A percentile compares a stretch with the other conserved stretches of the same genome.
phyloP scores from a whole-genome alignment of 37 sponge, comb jelly and placozoan genomes.

The Eunapius fragilis region DNA sequence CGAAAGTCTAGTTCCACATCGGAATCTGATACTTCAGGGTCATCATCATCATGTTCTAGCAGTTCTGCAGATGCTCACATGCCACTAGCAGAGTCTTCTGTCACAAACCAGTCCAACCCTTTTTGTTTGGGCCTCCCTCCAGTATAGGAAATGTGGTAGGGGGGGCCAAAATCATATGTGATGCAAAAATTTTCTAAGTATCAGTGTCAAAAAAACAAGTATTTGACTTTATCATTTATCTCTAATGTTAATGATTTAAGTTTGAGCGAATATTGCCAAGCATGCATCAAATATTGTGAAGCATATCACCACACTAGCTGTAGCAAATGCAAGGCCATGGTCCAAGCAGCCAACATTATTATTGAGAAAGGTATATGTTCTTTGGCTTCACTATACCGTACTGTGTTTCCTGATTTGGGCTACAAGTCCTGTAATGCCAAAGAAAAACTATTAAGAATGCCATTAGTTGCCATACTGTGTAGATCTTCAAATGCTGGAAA shows the following conservation, averaged over 20 bases:
- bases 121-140: slow-evolving; percentile 15
- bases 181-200: background rate
- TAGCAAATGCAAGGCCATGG: background rate
- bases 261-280: background rate
- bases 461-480: slow-evolving; percentile 10
- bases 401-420: slow-evolving; percentile 8
- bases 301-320: slow-evolving; percentile 8
- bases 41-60: no score
- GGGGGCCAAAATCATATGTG: background rate
- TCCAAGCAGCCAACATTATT: slow-evolving; percentile 16
- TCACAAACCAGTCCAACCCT: background rate
- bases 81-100: no score
- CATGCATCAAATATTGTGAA: background rate
- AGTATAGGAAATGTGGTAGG: background rate
- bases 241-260: background rate
- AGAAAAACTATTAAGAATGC: slow-evolving; percentile 23
- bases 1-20: no score
- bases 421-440: slow-evolving; percentile 25
- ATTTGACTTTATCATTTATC: background rate
- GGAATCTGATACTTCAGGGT: no score
- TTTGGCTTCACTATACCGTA: background rate
- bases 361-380: slow-evolving; percentile 1
- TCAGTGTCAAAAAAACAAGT: background rate
- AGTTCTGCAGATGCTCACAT: no score
- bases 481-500: slow-evolving; percentile 1